Base-by-base conservation (phyloP, 1,140 invertebrate species). In the Cydia splendana region DNA sequence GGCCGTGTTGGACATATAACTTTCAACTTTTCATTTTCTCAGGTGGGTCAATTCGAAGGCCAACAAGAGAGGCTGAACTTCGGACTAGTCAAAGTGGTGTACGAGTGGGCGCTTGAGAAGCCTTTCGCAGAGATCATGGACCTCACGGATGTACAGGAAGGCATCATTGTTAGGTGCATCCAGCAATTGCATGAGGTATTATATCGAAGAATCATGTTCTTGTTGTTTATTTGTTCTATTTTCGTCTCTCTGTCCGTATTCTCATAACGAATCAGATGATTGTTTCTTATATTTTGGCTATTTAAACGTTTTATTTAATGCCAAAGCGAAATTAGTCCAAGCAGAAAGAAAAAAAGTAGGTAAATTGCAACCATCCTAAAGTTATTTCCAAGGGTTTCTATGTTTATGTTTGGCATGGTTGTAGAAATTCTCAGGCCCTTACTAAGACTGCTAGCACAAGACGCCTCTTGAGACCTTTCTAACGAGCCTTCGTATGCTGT, bases 161-260 rank as follows among this genome's bases (percentile, higher is more conserved):
- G 99, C 3, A 98, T 99, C 53, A 99, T 99, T 84, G 99, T 99
- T 0, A 95, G 98, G 53, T 99, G 98, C 87, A 99, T 99, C 78
- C 98, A 99, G 88, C 96, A 99, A 83, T 92, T 99, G 34, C 97
- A 99, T 88, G 99, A 99, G 95, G 93, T 93, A 84, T 24, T 15
- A 2, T 13, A 51, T 51, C 12, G 13, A 13, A 13, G 15, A 13
- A 15, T 48, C 45, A 4, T 13, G 15, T 51, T 15, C 3, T 51
- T 51, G 2, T 51, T 51, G 15, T 51, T 15, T 48, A 79, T 24
- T 71, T 24, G 51, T 75, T 10, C 62, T 57, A 15, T 74, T 77
- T 71, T 75, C 42, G 24, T 45, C 12, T 13, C 42, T 10, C 2
- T 45, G 42, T 2, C 9, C 12, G 18, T n/a, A 76, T 57, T 57